A percentile compares a stretch with the other conserved stretches of the same genome.
Conservation (phyloP, 2,797 vertebrate genomes). For the Lophius americanus region DNA sequence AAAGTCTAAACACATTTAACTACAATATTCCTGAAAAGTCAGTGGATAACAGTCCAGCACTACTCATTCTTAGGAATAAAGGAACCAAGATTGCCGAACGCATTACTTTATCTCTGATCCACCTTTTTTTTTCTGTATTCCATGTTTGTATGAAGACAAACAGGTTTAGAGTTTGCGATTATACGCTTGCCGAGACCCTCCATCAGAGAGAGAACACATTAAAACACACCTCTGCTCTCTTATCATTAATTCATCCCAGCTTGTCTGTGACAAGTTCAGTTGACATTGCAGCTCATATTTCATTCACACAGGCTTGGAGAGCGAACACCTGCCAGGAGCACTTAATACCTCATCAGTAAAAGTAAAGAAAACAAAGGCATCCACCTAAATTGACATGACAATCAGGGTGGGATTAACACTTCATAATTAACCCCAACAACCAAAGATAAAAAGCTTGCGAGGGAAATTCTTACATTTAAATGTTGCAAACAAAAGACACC, state of each 20-base stretch:
- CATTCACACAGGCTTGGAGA: slow-evolving; percentile 69
- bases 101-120: slow-evolving; percentile 49
- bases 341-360: slow-evolving; percentile 67
- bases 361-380: slow-evolving; percentile 56
- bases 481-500: slow-evolving; percentile 46
- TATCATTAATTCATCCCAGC: slow-evolving; percentile 79
- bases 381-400: slow-evolving; percentile 66
- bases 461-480: slow-evolving; percentile 47
- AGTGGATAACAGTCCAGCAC: slow-evolving; percentile 19
- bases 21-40: slow-evolving; percentile 40
- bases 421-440: slow-evolving; percentile 71
- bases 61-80: slow-evolving; percentile 33
- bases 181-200: slow-evolving; percentile 60
- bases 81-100: slow-evolving; percentile 27
- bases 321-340: slow-evolving; percentile 71
- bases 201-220: slow-evolving; percentile 67
- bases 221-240: slow-evolving; percentile 74
- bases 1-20: slow-evolving; percentile 60
- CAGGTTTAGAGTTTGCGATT: slow-evolving; percentile 64
- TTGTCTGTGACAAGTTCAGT: slow-evolving; percentile 80
- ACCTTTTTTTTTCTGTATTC: slow-evolving; percentile 19
- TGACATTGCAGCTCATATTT: slow-evolving; percentile 80
- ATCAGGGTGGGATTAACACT: slow-evolving; percentile 66
- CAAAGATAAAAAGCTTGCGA: slow-evolving; percentile 50
- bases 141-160: slow-evolving; percentile 57